phyloP scores from a whole-genome alignment of 2,797 vertebrate genomes.

The Xenopus petersii region DNA sequence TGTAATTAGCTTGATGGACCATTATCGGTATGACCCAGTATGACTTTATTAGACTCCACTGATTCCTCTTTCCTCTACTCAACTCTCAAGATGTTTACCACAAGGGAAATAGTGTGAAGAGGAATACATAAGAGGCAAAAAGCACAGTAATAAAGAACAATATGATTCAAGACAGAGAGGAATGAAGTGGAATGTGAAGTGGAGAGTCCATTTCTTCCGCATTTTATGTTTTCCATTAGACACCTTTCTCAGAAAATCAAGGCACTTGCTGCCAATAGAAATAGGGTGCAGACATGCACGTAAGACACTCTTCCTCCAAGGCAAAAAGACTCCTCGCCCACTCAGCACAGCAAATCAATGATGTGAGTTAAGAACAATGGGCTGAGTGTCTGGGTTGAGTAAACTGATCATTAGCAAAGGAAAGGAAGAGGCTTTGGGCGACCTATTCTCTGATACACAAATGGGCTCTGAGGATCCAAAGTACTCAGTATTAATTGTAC shows the following conservation, averaged over 20 bases:
- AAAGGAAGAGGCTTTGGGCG: background rate
- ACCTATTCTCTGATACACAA: conserved; percentile 3
- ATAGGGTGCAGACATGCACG: too few species aligned
- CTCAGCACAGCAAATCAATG: background rate
- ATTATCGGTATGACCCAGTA: too few species aligned
- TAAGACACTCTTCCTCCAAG: too few species aligned
- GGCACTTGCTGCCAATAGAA: background rate
- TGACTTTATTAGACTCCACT: too few species aligned
- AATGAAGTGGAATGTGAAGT: background rate
- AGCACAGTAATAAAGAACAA: background rate
- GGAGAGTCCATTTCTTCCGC: background rate
- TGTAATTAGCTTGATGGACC: too few species aligned
- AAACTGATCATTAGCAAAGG: conserved; percentile 23
- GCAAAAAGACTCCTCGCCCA: too few species aligned
- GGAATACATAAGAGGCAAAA: background rate
- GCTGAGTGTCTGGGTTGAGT: conserved; percentile 11
- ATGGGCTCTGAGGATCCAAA: background rate
- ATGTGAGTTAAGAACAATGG: background rate
- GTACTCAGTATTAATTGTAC: background rate
- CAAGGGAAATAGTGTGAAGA: background rate
- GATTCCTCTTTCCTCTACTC: too few species aligned
- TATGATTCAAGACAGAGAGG: background rate
- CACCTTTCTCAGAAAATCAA: background rate
- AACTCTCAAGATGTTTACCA: background rate
- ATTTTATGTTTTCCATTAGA: conserved; percentile 15